Evolutionary conservation across 2,888 invertebrate genomes (phyloP).

Genomic region (Lydus trimaculatus): DNA sequence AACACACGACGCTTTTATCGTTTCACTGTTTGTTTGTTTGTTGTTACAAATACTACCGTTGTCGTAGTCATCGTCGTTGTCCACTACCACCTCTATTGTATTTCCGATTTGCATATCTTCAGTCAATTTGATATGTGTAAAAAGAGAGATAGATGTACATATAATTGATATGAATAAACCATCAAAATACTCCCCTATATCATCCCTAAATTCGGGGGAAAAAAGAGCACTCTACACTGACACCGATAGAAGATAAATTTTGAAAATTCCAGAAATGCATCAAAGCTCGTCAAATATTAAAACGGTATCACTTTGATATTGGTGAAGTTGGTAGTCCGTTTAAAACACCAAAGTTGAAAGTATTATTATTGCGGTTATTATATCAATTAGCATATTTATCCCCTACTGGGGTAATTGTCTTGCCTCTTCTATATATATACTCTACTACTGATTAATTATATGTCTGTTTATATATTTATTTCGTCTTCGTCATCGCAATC

Average conservation of each 20-base stretch:
- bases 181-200: neutral
- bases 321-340: neutral
- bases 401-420: constrained; percentile 7
- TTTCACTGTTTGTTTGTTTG: constrained; percentile 9
- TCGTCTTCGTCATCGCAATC: constrained; percentile 45
- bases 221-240: neutral
- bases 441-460: constrained; percentile 4
- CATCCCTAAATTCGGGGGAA: neutral
- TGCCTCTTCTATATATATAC: constrained; percentile 5
- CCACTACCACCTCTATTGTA: constrained; percentile 21
- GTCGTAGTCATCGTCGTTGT: neutral
- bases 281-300: constrained; percentile 22
- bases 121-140: constrained; percentile 9
- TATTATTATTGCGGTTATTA: neutral
- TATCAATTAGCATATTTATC: neutral
- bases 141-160: neutral
- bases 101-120: constrained; percentile 30
- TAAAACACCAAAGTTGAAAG: neutral
- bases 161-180: neutral
- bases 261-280: constrained; percentile 19
- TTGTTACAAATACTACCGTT: neutral
- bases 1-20: constrained; percentile 25
- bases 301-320: constrained; percentile 17
- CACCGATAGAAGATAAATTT: neutral
- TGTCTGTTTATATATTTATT: constrained; percentile 23